phyloP scores from a whole-genome alignment of 2,113 vertebrate genomes.

The Cricetomys ansorgei region DNA sequence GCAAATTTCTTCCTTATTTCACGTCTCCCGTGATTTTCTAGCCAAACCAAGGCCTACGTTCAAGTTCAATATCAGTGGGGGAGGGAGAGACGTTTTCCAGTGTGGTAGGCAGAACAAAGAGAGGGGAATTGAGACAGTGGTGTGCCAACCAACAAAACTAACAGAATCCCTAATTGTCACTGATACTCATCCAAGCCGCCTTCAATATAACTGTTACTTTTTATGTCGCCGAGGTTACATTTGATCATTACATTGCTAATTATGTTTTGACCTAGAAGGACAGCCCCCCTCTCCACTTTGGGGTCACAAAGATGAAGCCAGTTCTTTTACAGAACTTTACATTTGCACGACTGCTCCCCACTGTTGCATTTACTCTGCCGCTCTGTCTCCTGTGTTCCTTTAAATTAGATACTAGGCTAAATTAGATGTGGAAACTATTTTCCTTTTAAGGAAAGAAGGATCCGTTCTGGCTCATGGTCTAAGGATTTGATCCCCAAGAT shows the following conservation, averaged over 20 bases:
- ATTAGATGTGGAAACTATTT: neutral
- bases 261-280: neutral
- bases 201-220: neutral
- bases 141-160: accelerated
- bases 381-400: neutral
- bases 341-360: neutral
- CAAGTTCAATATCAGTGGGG: accelerated
- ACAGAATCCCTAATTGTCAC: accelerated
- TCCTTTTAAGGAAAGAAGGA: neutral
- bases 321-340: neutral
- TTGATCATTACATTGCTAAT: neutral
- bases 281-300: neutral
- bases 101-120: accelerated
- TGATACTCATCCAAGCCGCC: too few relatives aligned
- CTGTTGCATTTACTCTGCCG: neutral
- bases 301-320: neutral
- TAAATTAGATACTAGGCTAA: neutral
- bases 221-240: too few relatives aligned
- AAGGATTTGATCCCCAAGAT: neutral
- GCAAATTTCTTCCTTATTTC: neutral
- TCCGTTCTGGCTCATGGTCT: neutral
- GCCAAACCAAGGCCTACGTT: neutral
- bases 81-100: neutral
- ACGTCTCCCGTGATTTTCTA: neutral
- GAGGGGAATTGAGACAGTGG: neutral